Base-by-base conservation (phyloP, 2,113 vertebrate genomes). In the Onychostruthus taczanowskii region DNA sequence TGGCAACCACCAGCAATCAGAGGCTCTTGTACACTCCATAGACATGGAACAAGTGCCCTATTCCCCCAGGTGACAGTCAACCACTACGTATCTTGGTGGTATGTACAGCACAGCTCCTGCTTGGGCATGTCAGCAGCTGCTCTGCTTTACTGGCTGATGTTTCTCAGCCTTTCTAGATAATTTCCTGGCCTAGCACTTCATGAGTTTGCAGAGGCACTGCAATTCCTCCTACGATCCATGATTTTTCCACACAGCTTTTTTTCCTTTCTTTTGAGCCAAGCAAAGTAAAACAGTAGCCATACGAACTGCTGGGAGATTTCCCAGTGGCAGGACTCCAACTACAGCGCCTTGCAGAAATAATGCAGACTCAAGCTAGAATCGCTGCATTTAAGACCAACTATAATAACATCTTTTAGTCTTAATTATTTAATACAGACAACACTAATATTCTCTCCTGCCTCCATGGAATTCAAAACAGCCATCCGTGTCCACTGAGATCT, bases 281-380 rank as follows among this genome's bases (percentile, higher is more conserved):
- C 37, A 96, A 94, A 96, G 89, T 92, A 77, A 70, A 89, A 92
- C 86, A 77, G 91, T 96, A 95, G 94, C 84, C 89, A 41, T 75
- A 63, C 1, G 13, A 94, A 49, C 11, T 62, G 53, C 79, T 90
- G 70, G 47, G 78, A 88, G 37, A 84, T 49, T 91, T 93, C 90
- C 64, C 46, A 59, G 27, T 53, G 66, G 83, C 75, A 90, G 70
- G 59, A 16, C 21, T 92, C 88, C 88, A 95, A 4, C 30, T 58
- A 43, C 72, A 84, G 46, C 0, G 0, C 59, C 75, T 92, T 77
- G 74, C 37, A 83, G 75, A 82, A 95, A 80, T 90, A 82, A 75
- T 46, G 68, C 73, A 94, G 31, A 53, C 64, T 74, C 35, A 84
- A 55, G 43, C 63, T 74, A 53, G 46, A 87, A 62, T 17, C 2